Evolutionary conservation across 1,140 invertebrate species (phyloP).

Genomic region (Geopemphigus sp.): DNA sequence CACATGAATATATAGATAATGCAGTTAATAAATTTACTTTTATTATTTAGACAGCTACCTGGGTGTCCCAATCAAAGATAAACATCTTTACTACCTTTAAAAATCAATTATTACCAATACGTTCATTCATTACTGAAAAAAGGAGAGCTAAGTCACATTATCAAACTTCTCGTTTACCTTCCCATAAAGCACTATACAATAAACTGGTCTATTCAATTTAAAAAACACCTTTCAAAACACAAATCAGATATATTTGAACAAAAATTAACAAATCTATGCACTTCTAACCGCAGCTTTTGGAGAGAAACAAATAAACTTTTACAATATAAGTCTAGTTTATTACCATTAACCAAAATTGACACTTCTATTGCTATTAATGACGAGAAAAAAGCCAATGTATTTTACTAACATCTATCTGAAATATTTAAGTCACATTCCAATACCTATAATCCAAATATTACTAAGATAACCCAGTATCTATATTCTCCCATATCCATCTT

Average conservation of each 20-base stretch:
- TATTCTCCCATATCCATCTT: no score
- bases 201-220: not conserved
- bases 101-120: not conserved
- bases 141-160: not conserved
- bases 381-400: not conserved
- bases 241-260: not conserved
- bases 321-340: not conserved
- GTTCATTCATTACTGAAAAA: not conserved
- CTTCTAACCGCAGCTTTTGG: not conserved
- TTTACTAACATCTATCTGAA: not conserved
- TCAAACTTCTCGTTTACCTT: not conserved
- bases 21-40: slow-evolving; percentile 9
- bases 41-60: slow-evolving; percentile 50
- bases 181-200: not conserved
- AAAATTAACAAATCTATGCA: not conserved
- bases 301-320: not conserved
- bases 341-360: not conserved
- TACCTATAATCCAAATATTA: not conserved
- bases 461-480: no score
- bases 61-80: not conserved
- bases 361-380: not conserved
- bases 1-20: not conserved
- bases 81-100: no score
- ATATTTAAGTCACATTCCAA: not conserved
- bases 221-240: not conserved